Evolutionary conservation across 53 echinoderm and acorn worm species (phyloP), one percentile per base, ranked within the genome.

Genomic region (Pentamera pediparva): DNA sequence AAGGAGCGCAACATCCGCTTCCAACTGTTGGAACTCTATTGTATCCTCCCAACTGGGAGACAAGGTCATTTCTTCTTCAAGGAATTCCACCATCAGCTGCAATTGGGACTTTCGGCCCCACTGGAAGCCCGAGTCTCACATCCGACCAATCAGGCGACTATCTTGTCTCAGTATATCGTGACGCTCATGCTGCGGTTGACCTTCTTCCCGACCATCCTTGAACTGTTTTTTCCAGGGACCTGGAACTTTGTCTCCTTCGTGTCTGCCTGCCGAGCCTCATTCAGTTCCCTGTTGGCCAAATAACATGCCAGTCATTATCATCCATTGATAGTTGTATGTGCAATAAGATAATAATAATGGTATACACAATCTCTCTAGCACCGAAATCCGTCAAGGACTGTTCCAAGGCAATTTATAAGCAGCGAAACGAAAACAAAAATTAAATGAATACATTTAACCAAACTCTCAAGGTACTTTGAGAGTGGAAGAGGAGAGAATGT

Each of bases 131-230:
- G n/a, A n/a, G n/a, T n/a, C n/a, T n/a, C n/a, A n/a, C n/a, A n/a
- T n/a, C n/a, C n/a, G n/a, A n/a, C n/a, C n/a, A n/a, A n/a, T 55
- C 57, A 18, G 47, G 54, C 20, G 17, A 17, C 8, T 13, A 19
- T 29, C 37, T 32, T 22, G 8, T 7, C 21, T 92, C 86, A 92
- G 77, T 89, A 94, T 36, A 90, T 90, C n/a, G 90, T 96, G n/a
- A 96, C 77, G 35, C 96, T 96, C 96, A 96, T 91, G 62, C 96
- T 96, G 37, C 96, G 73, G 78, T 96, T 96, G 62, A 96, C 69
- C 61, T 91, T 91, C 81, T 90, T 96, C 17, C 96, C 96, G 0
- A 96, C 75, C 32, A 96, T 75, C 25, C 96, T 60, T 3, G 95
- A 82, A 28, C 65, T 87, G 51, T 61, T 75, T 62, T 65, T 75